Evolutionary conservation across 1,140 invertebrate genomes (phyloP).

Genomic region (Pseudomyrmex cubaensis): DNA sequence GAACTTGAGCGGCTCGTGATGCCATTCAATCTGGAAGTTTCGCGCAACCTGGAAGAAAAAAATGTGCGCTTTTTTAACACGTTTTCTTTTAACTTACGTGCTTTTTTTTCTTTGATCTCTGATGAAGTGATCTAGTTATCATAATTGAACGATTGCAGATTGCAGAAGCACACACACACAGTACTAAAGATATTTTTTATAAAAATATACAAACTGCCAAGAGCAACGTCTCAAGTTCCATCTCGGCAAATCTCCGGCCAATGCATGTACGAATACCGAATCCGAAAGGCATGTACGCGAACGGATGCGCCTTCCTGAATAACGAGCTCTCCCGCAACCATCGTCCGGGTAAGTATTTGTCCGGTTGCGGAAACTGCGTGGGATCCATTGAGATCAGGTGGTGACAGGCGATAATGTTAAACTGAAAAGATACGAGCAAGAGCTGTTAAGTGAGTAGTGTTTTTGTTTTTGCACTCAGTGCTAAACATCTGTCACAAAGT

Average conservation of each 20-base stretch:
- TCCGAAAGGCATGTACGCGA: constrained; percentile 87
- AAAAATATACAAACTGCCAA: constrained; percentile 76
- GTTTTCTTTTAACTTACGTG: not conserved
- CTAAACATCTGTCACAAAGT: not conserved
- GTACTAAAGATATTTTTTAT: too few species aligned
- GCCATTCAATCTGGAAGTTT: constrained; percentile 82
- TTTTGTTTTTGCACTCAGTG: not conserved
- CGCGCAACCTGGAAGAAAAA: constrained; percentile 74
- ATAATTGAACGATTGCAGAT: too few species aligned
- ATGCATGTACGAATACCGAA: constrained; percentile 85
- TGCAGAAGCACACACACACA: too few species aligned
- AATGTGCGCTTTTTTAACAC: not conserved
- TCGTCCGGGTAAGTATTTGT: constrained; percentile 84
- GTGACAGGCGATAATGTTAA: constrained; percentile 83
- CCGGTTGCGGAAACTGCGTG: constrained; percentile 83
- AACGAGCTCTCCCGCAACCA: constrained; percentile 82
- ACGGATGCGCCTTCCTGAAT: constrained; percentile 85
- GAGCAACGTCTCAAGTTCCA: constrained; percentile 83
- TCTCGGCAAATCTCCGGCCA: constrained; percentile 82
- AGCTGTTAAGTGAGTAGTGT: not conserved
- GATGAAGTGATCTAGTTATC: too few species aligned
- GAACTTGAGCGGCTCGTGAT: constrained; percentile 76
- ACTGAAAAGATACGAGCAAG: constrained; percentile 75
- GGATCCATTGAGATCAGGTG: constrained; percentile 79
- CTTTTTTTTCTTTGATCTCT: not conserved